phyloP scores from a whole-genome alignment of 35 echinoderm and acorn worm genomes.

The Nesometra sesokonis region DNA sequence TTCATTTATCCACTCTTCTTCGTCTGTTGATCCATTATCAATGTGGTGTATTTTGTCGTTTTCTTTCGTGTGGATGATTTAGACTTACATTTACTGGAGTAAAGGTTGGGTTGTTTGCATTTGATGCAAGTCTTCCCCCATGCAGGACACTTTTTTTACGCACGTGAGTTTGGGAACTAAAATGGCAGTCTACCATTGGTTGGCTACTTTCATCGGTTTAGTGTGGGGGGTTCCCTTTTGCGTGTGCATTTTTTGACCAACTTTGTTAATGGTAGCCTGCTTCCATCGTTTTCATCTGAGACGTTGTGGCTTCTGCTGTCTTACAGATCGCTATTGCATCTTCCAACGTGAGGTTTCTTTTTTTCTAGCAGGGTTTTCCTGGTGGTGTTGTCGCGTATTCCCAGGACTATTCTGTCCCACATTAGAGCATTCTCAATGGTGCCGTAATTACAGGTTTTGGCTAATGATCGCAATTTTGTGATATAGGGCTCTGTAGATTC shows the following conservation, averaged over 20 bases:
- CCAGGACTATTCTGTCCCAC: conserved; percentile 6
- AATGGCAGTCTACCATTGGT: neutral
- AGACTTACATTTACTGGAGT: neutral
- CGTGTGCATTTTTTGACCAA: neutral
- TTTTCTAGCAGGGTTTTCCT: conserved; percentile 18
- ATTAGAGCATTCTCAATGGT: conserved; percentile 6
- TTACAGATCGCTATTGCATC: conserved; percentile 14
- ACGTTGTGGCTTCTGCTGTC: conserved; percentile 6
- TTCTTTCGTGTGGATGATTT: neutral
- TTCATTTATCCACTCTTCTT: conserved; percentile 17
- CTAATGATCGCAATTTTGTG: neutral
- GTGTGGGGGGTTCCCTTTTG: neutral
- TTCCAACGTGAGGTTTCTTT: conserved; percentile 7
- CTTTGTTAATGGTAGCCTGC: neutral
- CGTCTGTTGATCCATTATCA: neutral
- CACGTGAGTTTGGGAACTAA: too few relatives aligned
- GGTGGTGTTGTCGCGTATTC: neutral
- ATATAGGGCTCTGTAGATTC: conserved; percentile 15
- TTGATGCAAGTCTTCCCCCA: too few relatives aligned
- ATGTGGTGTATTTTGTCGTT: too few relatives aligned
- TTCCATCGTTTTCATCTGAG: neutral
- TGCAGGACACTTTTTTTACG: too few relatives aligned
- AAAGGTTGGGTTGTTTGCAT: too few relatives aligned
- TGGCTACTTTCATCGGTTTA: conserved; percentile 1
- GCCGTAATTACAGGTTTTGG: conserved; percentile 21